Base-by-base conservation (phyloP, 2,797 vertebrate species). In the Nannoperca australis region DNA sequence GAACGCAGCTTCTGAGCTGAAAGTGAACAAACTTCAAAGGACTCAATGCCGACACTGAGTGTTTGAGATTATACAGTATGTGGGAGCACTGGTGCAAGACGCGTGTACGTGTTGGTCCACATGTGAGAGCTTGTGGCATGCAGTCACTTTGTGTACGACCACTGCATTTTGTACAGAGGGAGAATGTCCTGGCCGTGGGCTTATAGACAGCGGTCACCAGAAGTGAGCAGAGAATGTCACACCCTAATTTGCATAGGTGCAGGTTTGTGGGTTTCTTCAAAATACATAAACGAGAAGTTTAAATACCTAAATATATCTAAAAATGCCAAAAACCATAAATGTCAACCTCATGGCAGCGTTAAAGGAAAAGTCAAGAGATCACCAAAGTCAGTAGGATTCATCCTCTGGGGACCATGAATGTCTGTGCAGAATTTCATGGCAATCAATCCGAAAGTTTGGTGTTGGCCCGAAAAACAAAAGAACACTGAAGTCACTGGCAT, bases 1-100 rank as follows among this genome's bases (percentile, higher is more conserved):
- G 32, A 72, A 58, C n/a, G 36, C 15, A 10, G 80, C 47, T 70
- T 59, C 38, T 51, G 72, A 75, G 40, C 72, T 45, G 51, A 82
- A 74, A 81, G 67, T 34, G 70, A 80, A 87, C 72, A 60, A 83
- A 84, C 84, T 85, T 89, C 86, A 87, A 89, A 91, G 51, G 53
- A 10, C 58, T 76, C 0, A 0, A 58, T 30, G 73, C 66, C 24
- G 24, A 77, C 70, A 13, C 30, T 1, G 27, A 63, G 70, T 27
- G 1, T 42, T 60, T 24, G 49, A 74, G 70, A 74, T 78, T 73
- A 51, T 22, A 65, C 49, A 10, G 63, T 64, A 58, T n/a, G 58
- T 44, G 51, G 58, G 58, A 47, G 45, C 53, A 40, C 2, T n/a
- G 11, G 42, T 22, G 38, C 34, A 30, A 34, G n/a, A 63, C 74